Percentiles rank a stretch among this genome's conserved stretches.
Conservation (phyloP, 2,797 vertebrate species). For the Mus caroli region DNA sequence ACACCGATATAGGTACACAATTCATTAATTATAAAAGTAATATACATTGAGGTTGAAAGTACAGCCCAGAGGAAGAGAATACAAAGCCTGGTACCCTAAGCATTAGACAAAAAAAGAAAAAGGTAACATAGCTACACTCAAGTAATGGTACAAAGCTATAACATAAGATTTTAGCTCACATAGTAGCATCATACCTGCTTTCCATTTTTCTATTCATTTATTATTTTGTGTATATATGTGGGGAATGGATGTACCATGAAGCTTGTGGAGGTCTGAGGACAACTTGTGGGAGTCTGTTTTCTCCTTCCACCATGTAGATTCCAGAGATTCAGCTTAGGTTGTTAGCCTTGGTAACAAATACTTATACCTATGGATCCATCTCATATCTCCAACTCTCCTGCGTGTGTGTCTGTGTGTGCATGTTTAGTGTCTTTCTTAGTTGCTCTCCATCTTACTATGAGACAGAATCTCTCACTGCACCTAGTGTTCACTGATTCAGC, state of each 20-base stretch:
- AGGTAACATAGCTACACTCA: background rate
- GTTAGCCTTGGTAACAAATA: background rate
- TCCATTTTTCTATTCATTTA: background rate
- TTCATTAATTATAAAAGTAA: conserved; percentile 40
- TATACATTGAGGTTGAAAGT: background rate
- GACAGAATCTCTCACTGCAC: background rate
- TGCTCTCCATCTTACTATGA: background rate
- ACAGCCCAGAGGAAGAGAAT: background rate
- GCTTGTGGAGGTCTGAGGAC: background rate
- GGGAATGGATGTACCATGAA: background rate
- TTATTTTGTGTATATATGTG: background rate
- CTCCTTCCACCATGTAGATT: background rate
- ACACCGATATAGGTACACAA: conserved; percentile 40
- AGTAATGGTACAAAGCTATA: background rate
- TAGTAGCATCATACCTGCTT: conserved; percentile 29
- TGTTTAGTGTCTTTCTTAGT: background rate
- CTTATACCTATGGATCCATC: background rate
- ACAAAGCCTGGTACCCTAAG: background rate
- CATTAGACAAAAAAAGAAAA: background rate
- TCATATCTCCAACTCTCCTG: background rate
- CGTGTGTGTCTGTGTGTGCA: background rate
- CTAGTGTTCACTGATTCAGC: background rate
- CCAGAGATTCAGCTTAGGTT: background rate
- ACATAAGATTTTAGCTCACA: background rate
- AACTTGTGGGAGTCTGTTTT: background rate